Conservation (phyloP, 2,797 vertebrate genomes). For the Centroberyx gerrardi region DNA sequence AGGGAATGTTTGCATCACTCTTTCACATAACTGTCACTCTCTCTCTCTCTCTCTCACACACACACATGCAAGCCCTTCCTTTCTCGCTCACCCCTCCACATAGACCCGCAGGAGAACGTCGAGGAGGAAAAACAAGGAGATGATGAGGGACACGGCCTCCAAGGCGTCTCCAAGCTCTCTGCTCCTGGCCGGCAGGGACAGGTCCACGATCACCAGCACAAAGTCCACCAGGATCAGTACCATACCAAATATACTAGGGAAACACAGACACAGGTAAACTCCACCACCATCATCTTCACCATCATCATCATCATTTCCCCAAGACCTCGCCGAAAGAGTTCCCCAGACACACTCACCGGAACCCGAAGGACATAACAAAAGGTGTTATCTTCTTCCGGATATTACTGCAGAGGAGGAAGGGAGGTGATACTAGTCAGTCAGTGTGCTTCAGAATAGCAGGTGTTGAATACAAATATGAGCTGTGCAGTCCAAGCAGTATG, state of each 20-base stretch:
- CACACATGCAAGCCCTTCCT: neutral
- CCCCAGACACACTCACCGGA: slow-evolving; percentile 88
- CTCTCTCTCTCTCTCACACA: neutral
- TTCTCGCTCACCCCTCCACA: slow-evolving; percentile 90
- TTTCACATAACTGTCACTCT: neutral
- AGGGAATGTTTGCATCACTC: slow-evolving; percentile 35
- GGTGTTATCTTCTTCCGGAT: slow-evolving; percentile 85
- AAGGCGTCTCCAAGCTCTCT: slow-evolving; percentile 71
- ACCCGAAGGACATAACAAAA: slow-evolving; percentile 92
- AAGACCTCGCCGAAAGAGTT: neutral
- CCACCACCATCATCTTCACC: neutral
- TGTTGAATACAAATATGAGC: neutral
- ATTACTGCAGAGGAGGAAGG: slow-evolving; percentile 68
- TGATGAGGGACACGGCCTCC: slow-evolving; percentile 87
- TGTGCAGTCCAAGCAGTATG: neutral
- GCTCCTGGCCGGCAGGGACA: slow-evolving; percentile 72
- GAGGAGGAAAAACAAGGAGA: slow-evolving; percentile 92
- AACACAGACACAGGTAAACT: neutral
- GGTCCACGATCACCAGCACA: slow-evolving; percentile 87
- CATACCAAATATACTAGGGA: slow-evolving; percentile 90
- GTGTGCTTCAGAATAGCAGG: neutral
- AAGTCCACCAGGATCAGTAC: slow-evolving; percentile 93
- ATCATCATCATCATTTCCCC: neutral
- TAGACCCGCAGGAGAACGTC: slow-evolving; percentile 92
- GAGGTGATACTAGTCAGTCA: neutral